Evolutionary conservation across 2,888 invertebrate species (phyloP), one percentile per base, ranked within the genome.

Genomic region (Apodemia mormo): DNA sequence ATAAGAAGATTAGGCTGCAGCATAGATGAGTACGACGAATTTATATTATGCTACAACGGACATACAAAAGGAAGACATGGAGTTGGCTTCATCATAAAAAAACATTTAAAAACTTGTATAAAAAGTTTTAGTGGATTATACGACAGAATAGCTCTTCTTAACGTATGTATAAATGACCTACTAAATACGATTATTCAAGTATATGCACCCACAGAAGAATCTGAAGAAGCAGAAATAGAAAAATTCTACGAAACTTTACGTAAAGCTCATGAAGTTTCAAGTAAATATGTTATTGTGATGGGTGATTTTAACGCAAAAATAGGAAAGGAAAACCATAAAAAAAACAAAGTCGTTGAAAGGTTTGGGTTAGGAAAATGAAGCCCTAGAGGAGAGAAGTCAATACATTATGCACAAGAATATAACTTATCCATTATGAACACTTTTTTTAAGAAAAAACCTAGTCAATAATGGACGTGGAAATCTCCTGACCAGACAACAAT

Each of bases 401-500:
- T 56, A 5, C 10, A 56, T 8, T 29, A 29, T 4, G 29, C 56
- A 5, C 22, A 30, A 10, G 56, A 56, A 56, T 29, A 56, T 56
- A 56, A 56, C 6, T n/a, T 56, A 56, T 56, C 29, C 10, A 56
- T 56, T 56, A 56, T 29, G 56, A 56, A 56, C 29, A 56, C 56
- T 56, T 56, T 56, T 29, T 56, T 56, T 30, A 56, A 8, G 29
- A 56, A 56, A 30, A 56, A 56, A 10, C 10, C 56, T 29, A 56
- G 10, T 30, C 29, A 29, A 29, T 30, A 22, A 56, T 22, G 22
- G 56, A 56, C 9, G 3, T 29, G 29, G 56, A 56, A 56, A 29
- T 56, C 56, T 56, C 56, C 56, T 29, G 29, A 30, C 14, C 10
- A 22, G 2, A 52, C 2, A 14, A 52, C 49, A 0, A 52, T 52